Base-by-base conservation (phyloP, 2,113 vertebrate species). In the Psilopogon haemacephalus region DNA sequence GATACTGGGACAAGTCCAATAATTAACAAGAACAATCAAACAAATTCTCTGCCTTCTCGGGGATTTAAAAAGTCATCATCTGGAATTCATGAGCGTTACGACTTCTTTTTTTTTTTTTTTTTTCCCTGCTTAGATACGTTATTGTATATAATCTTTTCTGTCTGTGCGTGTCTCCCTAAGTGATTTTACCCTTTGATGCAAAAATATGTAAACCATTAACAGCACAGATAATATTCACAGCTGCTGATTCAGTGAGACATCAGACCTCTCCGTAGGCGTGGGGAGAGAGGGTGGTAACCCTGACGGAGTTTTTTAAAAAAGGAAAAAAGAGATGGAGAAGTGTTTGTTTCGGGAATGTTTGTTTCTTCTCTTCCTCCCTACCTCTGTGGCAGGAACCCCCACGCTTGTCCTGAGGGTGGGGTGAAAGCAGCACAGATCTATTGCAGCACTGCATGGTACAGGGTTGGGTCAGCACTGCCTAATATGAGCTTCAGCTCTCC, bases 1-100 rank as follows among this genome's bases (percentile, higher is more conserved):
- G 97, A 96, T 94, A 92, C 93, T 95, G 90, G 56, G 94, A 95
- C 86, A 77, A 97, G 96, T 91, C 97, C 95, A 94, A 75, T 97
- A 97, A 97, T 97, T 98, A 98, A 96, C 93, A 94, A 88, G 96
- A 97, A 95, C 96, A 97, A 95, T 97, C 97, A 97, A 96, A 96
- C 96, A 96, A 97, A 94, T 96, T 95, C 94, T 42, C 88, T 83
- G 94, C 94, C 93, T 97, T 96, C 86, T 60, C 37, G 35, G 92
- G 92, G 87, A 94, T 95, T 94, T 95, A 92, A 96, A 91, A 91
- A 96, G 89, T 97, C 95, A 90, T 97, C 96, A 93, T 93, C 87
- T 94, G 81, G 95, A 96, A 96, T 97, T 95, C 93, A 95, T 96
- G 92, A 97, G 89, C 87, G 64, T 88, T 83, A 64, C 79, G 93